Conservation (phyloP, 2,797 vertebrate species). For the Danionella dracula region DNA sequence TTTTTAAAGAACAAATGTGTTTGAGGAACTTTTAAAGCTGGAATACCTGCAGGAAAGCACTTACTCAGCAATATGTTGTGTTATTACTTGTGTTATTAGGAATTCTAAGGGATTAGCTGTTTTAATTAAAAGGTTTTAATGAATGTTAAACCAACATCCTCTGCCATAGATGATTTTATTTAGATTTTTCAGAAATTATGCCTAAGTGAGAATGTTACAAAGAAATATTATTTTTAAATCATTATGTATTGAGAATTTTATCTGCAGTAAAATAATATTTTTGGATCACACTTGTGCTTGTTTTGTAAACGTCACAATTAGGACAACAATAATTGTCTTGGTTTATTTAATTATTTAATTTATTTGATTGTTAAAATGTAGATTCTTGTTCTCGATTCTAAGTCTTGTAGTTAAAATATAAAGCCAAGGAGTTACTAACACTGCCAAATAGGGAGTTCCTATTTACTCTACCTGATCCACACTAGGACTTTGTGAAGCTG, state of each 20-base stretch:
- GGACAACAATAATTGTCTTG: too few relatives aligned
- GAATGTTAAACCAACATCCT: slow-evolving; percentile 4
- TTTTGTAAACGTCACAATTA: neutral
- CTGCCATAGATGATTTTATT: neutral
- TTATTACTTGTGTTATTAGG: neutral
- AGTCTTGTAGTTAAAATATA: too few relatives aligned
- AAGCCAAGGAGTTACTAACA: too few relatives aligned
- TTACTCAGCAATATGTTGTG: neutral
- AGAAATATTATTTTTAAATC: neutral
- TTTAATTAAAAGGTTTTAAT: neutral
- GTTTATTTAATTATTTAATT: too few relatives aligned
- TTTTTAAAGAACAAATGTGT: neutral
- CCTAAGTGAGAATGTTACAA: neutral
- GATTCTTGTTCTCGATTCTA: too few relatives aligned
- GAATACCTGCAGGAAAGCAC: slow-evolving; percentile 2
- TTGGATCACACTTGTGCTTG: slow-evolving; percentile 5
- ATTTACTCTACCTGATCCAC: too few relatives aligned
- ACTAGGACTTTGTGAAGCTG: too few relatives aligned
- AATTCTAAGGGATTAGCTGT: neutral
- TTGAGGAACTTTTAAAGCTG: neutral
- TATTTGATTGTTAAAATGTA: too few relatives aligned
- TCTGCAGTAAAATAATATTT: slow-evolving; percentile 36
- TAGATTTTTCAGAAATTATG: neutral
- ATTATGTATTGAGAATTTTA: slow-evolving; percentile 8
- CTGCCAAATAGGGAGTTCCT: too few relatives aligned